A percentile compares a stretch with the other conserved stretches of the same genome.
Evolutionary conservation across 2,113 vertebrate genomes (phyloP).

Genomic region (Halcyon senegalensis): DNA sequence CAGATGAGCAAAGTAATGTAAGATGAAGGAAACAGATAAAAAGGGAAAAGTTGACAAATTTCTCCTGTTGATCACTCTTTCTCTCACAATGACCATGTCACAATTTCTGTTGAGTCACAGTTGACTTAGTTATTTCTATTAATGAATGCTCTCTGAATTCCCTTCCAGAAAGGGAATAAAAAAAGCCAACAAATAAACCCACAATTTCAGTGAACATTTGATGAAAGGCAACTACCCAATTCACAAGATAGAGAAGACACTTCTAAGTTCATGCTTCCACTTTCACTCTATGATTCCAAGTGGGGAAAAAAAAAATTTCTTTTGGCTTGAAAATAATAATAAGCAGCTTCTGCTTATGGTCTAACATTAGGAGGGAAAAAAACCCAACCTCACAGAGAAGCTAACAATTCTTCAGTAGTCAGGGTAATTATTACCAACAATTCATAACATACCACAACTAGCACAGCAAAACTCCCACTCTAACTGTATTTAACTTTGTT

Average conservation of each 20-base stretch:
- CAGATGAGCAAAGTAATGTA: not conserved
- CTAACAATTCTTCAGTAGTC: constrained; percentile 22
- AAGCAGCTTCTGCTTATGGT: constrained; percentile 24
- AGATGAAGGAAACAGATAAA: not conserved
- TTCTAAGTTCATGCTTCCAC: not conserved
- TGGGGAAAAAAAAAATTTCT: not conserved
- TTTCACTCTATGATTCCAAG: not conserved
- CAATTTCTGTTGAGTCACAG: not conserved
- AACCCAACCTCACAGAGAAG: not conserved
- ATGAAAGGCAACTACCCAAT: not conserved
- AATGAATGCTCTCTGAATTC: not conserved
- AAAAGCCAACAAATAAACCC: not conserved
- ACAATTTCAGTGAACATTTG: not conserved
- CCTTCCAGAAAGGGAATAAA: not conserved
- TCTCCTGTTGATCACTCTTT: not conserved
- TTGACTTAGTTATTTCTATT: not conserved
- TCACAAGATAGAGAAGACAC: not conserved
- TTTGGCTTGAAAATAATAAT: constrained; percentile 10
- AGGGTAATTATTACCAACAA: constrained; percentile 31
- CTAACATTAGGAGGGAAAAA: not conserved
- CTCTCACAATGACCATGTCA: not conserved
- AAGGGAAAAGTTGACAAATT: not conserved
- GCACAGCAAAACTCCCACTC: constrained; percentile 42
- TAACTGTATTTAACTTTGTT: constrained; percentile 32
- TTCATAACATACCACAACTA: constrained; percentile 29